A percentile compares a stretch with the other conserved stretches of the same genome.
Evolutionary conservation across 30 jellyfish, hydroid and myxozoan genomes (phyloP).

Genomic region (Hydractinia echinata): DNA sequence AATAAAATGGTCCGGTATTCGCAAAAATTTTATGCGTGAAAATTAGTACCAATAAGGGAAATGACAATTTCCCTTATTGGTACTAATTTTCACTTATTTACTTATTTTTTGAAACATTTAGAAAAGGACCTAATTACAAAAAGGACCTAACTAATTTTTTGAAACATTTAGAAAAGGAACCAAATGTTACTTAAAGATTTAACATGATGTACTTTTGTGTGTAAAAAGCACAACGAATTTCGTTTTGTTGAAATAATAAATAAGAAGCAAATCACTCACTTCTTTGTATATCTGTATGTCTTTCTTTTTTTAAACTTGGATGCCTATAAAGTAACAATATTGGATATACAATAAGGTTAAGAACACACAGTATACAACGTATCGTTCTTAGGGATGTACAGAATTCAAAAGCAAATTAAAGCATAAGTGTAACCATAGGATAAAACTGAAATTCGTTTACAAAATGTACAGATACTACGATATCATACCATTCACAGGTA

Average conservation of each 20-base stretch:
- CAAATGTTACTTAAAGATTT: too few species aligned
- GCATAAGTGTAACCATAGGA: background rate
- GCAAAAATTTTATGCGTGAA: background rate
- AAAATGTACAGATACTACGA: background rate
- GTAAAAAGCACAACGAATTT: background rate
- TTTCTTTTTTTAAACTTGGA: conserved; percentile 77
- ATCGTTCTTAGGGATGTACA: background rate
- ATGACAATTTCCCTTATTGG: too few species aligned
- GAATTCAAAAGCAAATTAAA: background rate
- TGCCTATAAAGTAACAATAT: conserved; percentile 42
- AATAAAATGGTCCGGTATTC: too few species aligned
- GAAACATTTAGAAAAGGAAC: too few species aligned
- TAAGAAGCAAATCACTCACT: conserved; percentile 31
- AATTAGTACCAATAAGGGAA: background rate
- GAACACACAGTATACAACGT: background rate
- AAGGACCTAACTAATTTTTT: too few species aligned
- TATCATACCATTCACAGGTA: conserved; percentile 72
- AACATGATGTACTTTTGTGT: too few species aligned
- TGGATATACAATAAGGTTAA: background rate
- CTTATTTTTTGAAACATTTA: too few species aligned
- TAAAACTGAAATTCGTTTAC: too few species aligned
- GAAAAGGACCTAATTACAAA: too few species aligned
- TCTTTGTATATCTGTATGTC: conserved; percentile 45
- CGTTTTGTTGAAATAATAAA: background rate
- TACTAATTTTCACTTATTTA: too few species aligned